Percentiles rank a stretch among this genome's conserved stretches.
These are phyloP conservation scores for Mactromeris polynyma DNA, from an alignment of 2,888 invertebrate species.

Conservation along the genomic window DNA sequence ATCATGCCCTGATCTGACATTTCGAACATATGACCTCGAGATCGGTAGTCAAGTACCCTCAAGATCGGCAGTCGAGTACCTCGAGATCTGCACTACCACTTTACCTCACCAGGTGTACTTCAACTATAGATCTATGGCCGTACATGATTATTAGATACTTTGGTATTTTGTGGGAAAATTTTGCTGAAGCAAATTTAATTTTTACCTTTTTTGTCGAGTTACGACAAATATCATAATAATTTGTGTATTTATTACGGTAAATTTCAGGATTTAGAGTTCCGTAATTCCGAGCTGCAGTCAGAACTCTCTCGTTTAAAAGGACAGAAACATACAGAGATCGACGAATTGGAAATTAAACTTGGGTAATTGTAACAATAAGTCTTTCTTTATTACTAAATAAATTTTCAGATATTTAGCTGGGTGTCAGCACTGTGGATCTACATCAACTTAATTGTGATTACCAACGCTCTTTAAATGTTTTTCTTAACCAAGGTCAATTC, in stretches of 20 bases:
- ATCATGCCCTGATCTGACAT: too few relatives aligned
- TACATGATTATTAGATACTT: not conserved
- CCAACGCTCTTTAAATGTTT: too few relatives aligned
- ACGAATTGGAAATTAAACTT: constrained; percentile 82
- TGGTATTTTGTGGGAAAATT: not conserved
- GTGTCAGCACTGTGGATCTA: too few relatives aligned
- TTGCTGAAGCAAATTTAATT: not conserved
- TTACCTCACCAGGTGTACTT: too few relatives aligned
- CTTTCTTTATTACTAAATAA: too few relatives aligned
- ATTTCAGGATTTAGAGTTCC: constrained; percentile 79
- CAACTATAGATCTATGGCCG: not conserved
- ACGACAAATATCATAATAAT: not conserved
- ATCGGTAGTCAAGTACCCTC: not conserved
- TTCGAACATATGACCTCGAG: too few relatives aligned
- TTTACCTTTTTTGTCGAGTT: not conserved
- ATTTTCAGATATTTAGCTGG: too few relatives aligned
- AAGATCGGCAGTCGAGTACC: too few relatives aligned
- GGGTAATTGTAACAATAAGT: constrained; percentile 73
- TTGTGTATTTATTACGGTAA: not conserved
- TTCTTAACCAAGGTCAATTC: too few relatives aligned
- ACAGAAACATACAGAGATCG: constrained; percentile 79
- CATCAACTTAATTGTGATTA: too few relatives aligned
- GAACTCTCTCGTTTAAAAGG: constrained; percentile 76
- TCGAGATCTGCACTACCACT: too few relatives aligned
- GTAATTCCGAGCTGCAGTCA: constrained; percentile 79